Conservation (phyloP, 2,113 vertebrate genomes). For the Myotis lucifugus region DNA sequence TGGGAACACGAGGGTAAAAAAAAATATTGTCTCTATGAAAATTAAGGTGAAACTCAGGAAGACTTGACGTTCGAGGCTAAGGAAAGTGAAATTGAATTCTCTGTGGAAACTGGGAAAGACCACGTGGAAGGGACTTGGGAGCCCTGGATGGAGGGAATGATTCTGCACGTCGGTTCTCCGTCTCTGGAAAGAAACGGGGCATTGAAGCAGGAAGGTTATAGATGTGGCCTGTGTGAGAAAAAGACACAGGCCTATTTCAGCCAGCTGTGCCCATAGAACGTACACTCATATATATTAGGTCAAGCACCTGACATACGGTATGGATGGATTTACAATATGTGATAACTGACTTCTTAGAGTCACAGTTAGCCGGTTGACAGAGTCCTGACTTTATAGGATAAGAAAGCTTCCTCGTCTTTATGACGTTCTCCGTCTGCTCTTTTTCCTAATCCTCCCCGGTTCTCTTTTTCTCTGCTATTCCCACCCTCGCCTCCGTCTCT, state of each 20-base stretch:
- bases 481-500: no score
- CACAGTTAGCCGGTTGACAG: neutral
- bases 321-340: neutral
- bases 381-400: neutral
- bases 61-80: neutral
- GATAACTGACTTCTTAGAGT: neutral
- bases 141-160: no score
- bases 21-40: neutral
- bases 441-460: neutral
- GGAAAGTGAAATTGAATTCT: neutral
- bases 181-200: neutral
- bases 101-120: neutral
- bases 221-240: neutral
- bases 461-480: neutral
- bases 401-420: neutral
- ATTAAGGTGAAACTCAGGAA: neutral
- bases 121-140: neutral
- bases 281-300: neutral
- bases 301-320: fast-evolving
- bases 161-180: neutral
- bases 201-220: no score
- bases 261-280: neutral
- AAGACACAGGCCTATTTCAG: neutral
- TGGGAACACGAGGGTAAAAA: neutral
- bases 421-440: neutral